These are phyloP conservation scores for Hydraecia micacea DNA, from an alignment of 2,888 invertebrate species.

Conservation along the genomic window DNA sequence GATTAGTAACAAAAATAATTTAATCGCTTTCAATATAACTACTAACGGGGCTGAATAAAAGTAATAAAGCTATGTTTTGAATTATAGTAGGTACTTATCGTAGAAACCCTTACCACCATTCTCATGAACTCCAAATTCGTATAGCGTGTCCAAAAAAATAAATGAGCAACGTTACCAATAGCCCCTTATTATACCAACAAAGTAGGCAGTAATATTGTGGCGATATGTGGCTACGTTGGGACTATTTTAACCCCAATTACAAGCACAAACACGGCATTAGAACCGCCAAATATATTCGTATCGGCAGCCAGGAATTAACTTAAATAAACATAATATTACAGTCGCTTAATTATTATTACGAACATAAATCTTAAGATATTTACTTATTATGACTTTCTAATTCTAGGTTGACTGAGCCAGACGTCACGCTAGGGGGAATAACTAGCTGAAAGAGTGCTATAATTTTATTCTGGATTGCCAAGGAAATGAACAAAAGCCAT, in stretches of 20 bases:
- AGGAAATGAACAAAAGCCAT: constrained; percentile 74
- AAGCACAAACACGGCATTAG: constrained; percentile 59
- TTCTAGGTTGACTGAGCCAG: constrained; percentile 78
- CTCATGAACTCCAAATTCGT: constrained; percentile 31
- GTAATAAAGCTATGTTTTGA: constrained; percentile 29
- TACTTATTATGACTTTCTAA: constrained; percentile 84
- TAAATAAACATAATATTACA: constrained; percentile 73
- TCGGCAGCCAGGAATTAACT: constrained; percentile 70
- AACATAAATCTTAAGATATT: constrained; percentile 85
- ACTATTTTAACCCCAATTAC: constrained; percentile 61
- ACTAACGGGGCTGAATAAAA: not conserved
- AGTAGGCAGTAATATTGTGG: constrained; percentile 43
- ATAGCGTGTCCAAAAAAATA: constrained; percentile 55
- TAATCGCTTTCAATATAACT: constrained; percentile 27
- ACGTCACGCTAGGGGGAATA: constrained; percentile 80
- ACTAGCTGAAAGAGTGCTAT: constrained; percentile 65
- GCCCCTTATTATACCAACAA: constrained; percentile 53
- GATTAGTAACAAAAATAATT: constrained; percentile 53
- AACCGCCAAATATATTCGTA: constrained; percentile 52
- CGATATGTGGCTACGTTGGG: constrained; percentile 40
- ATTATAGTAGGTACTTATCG: constrained; percentile 23
- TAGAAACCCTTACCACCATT: constrained; percentile 31
- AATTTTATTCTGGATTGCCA: constrained; percentile 73
- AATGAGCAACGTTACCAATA: constrained; percentile 48
- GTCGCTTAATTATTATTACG: constrained; percentile 83